Conservation (phyloP, 1,140 invertebrate species). For the Brachionus calyciflorus region DNA sequence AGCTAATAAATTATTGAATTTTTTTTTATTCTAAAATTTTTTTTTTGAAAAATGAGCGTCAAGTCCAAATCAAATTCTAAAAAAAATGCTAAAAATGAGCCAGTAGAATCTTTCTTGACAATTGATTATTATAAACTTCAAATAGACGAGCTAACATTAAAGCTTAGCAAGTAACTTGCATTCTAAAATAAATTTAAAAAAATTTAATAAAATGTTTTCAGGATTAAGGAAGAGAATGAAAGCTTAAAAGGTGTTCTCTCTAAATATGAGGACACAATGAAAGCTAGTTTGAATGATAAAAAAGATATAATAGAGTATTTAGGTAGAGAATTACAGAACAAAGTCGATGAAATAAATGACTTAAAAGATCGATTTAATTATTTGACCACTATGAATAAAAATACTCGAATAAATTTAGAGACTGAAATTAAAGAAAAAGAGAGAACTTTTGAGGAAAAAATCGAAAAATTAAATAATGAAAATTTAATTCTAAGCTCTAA, state of each 20-base stretch:
- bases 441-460: not conserved
- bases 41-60: too few relatives aligned
- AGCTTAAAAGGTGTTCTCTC: not conserved
- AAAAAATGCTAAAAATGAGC: not conserved
- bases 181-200: too few relatives aligned
- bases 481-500: constrained; percentile 13
- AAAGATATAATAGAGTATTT: constrained; percentile 29
- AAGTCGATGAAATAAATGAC: constrained; percentile 18
- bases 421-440: constrained; percentile 1
- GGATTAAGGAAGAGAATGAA: not conserved
- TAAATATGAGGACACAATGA: constrained; percentile 24
- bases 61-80: not conserved
- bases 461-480: not conserved
- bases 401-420: not conserved
- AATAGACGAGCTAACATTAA: not conserved
- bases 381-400: not conserved
- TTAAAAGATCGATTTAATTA: not conserved
- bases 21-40: too few relatives aligned
- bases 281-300: constrained; percentile 19
- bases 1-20: too few relatives aligned
- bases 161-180: not conserved
- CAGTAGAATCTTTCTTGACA: not conserved
- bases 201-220: too few relatives aligned
- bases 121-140: constrained; percentile 33
- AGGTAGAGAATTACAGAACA: not conserved